A percentile compares a stretch with the other conserved stretches of the same genome.
Evolutionary conservation across 1,140 invertebrate genomes (phyloP).

Genomic region (Luehdorfia chinensis): DNA sequence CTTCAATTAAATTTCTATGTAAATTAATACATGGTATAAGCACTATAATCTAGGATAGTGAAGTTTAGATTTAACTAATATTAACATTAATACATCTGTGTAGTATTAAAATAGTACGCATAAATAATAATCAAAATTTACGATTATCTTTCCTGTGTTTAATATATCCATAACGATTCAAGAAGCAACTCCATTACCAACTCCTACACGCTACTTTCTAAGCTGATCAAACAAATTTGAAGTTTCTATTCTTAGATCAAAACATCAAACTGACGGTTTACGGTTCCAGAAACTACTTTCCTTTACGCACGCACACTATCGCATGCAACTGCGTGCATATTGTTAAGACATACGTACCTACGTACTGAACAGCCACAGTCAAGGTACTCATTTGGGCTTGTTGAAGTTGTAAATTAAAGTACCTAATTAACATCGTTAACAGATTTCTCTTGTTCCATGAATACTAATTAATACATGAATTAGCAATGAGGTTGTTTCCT

Average conservation of each 20-base stretch:
- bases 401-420: slow-evolving; percentile 1
- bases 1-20: no score
- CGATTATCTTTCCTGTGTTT: no score
- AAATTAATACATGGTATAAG: no score
- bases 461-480: slow-evolving; percentile 9
- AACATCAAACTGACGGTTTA: slow-evolving; percentile 7
- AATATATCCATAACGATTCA: no score
- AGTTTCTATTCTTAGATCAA: slow-evolving; percentile 6
- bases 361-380: not conserved
- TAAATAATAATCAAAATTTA: no score
- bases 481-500: slow-evolving; percentile 1
- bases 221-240: slow-evolving; percentile 5
- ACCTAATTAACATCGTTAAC: slow-evolving; percentile 12
- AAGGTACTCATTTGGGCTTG: not conserved
- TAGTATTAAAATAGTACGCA: no score
- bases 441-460: slow-evolving; percentile 11
- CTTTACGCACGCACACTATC: not conserved
- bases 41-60: no score
- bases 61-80: no score
- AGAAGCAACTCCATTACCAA: not conserved
- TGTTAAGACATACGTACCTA: not conserved
- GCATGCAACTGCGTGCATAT: no score
- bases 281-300: slow-evolving; percentile 1
- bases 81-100: no score
- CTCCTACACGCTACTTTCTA: not conserved